phyloP scores from a whole-genome alignment of 1,140 invertebrate genomes.

The Anastrepha ludens region DNA sequence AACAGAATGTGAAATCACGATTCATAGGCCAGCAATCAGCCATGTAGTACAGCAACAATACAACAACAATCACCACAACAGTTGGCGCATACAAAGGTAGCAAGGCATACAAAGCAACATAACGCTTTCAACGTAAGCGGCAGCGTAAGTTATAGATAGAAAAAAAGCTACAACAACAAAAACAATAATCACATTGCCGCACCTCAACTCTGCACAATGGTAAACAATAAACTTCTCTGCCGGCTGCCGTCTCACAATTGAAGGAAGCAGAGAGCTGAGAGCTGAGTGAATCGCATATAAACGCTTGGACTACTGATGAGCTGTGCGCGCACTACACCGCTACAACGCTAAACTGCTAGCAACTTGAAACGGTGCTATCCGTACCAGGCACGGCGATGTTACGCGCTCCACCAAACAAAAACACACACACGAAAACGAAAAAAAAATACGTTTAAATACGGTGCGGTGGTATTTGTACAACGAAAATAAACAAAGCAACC shows the following conservation, averaged over 20 bases:
- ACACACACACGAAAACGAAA: neutral
- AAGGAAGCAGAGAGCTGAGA: neutral
- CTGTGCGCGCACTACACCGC: conserved; percentile 6
- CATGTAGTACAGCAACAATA: conserved; percentile 14
- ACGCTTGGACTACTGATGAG: conserved; percentile 20
- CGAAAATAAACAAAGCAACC: neutral
- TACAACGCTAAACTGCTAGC: conserved; percentile 27
- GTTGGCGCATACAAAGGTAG: neutral
- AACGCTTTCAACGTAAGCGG: neutral
- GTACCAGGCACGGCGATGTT: conserved; percentile 49
- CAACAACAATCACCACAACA: neutral
- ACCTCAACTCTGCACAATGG: conserved; percentile 34
- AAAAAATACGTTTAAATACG: no score
- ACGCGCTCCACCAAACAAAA: conserved; percentile 34
- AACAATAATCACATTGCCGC: neutral
- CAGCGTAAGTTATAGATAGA: neutral
- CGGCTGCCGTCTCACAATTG: neutral
- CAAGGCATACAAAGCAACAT: neutral
- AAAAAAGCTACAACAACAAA: neutral
- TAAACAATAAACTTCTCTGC: neutral
- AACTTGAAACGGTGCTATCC: conserved; percentile 49
- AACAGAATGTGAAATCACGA: neutral
- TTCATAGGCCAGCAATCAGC: neutral
- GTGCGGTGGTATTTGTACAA: neutral
- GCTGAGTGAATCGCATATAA: neutral